Evolutionary conservation across 2,113 vertebrate genomes (phyloP), one percentile per base, ranked within the genome.

Genomic region (Cyprichromis sp.): DNA sequence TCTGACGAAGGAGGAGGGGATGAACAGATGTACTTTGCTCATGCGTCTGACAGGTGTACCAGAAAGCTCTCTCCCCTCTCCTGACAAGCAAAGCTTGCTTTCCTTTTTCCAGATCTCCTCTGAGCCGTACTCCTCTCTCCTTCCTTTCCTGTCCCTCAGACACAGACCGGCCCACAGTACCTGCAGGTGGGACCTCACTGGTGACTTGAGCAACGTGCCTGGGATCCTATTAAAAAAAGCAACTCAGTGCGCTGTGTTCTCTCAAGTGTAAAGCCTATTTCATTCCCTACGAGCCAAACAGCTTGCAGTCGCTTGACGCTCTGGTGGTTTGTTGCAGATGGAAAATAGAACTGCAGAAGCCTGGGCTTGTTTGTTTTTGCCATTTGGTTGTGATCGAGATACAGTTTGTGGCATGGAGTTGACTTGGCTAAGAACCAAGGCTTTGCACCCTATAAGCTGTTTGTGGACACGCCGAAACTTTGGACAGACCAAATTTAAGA

Each of bases 261-360:
- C 86, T 95, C 59, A 78, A 92, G 95, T 95, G 95, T 89, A 92
- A 95, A 95, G 90, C 91, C 90, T 87, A 94, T 96, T 94, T 95
- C 89, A 88, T 88, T 89, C 91, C 91, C 87, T 59, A 79, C 7
- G n/a, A 94, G 91, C 88, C 87, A 93, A 93, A 94, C 92, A 93
- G 91, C 94, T 90, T 94, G 91, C 92, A 88, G 91, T 90, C 47
- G 16, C 87, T 84, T 81, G 93, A 85, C 52, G 91, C 89, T 95
- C 87, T 80, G 88, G 34, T 93, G 90, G 87, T 94, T 92, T 86
- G 88, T 88, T 91, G 93, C 90, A 95, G 93, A 94, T 89, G 91
- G 90, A 88, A 91, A 93, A 90, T 71, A 57, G 68, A 87, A 88
- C 85, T 86, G 92, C 89, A 87, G 80, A 88, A 81, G 61, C 31